phyloP scores from a whole-genome alignment of 2,797 vertebrate genomes.

The Crocidura indochinensis region DNA sequence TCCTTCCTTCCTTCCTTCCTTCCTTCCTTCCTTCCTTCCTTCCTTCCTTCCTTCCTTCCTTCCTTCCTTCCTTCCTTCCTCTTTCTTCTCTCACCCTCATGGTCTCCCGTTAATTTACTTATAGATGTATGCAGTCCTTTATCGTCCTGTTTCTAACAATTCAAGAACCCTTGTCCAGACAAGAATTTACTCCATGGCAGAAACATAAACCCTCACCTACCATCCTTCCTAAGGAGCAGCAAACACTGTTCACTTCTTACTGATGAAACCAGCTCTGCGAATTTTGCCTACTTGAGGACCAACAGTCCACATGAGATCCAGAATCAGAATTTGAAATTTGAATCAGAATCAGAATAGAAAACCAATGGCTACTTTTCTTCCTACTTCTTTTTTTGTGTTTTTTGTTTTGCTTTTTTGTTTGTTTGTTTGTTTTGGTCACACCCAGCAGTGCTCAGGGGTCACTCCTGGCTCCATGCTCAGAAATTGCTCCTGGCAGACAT shows the following conservation, averaged over 20 bases:
- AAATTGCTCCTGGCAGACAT: too few relatives aligned
- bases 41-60: background rate
- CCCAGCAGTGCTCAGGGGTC: too few relatives aligned
- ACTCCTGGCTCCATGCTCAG: too few relatives aligned
- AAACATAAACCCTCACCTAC: background rate
- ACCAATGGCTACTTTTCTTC: background rate
- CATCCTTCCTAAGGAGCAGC: background rate
- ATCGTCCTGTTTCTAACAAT: background rate
- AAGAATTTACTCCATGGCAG: background rate
- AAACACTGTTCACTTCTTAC: background rate
- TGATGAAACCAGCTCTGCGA: too few relatives aligned
- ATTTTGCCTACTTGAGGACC: background rate
- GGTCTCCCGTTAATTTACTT: background rate
- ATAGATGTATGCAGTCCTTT: background rate
- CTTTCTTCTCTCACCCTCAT: background rate
- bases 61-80: background rate
- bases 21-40: too few relatives aligned
- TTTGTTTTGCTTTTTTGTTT: too few relatives aligned
- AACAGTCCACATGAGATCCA: background rate
- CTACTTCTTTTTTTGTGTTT: background rate
- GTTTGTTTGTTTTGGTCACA: too few relatives aligned
- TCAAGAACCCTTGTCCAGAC: background rate
- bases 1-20: too few relatives aligned
- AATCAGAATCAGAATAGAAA: constrained; percentile 10
- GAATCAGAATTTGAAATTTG: too few relatives aligned